Evolutionary conservation across 2,888 invertebrate species (phyloP), one percentile per base, ranked within the genome.

Genomic region (Meandrusa payeni): DNA sequence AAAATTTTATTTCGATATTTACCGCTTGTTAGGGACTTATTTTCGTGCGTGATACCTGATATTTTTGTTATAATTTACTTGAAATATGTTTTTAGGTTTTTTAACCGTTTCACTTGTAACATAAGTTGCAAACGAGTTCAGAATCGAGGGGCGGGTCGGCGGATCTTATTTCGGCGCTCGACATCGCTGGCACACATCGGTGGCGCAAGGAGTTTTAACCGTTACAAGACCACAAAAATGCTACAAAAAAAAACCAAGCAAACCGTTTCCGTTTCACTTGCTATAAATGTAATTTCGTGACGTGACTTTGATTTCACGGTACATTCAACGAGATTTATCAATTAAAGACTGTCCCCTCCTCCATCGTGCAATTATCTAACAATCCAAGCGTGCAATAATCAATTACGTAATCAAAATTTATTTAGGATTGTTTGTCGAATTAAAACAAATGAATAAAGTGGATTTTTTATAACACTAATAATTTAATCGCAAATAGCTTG

Each of bases 211-310:
- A 71, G 68, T 61, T 59, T 56, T 64, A 69, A 82, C 82, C 80
- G 83, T 83, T 82, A 77, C 59, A 61, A 63, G 64, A 74, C 69
- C 70, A 77, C 77, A 74, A 76, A 74, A 79, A 75, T 76, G 67
- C 65, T 69, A 70, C 75, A 73, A 77, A 79, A 76, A 81, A 80
- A 55, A n/a, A n/a, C n/a, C 62, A 62, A 61, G 57, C 64, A 71
- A 76, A 75, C 77, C 77, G 77, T 81, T 79, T 78, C 75, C 79
- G 72, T 80, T 79, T 79, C 71, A 80, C 75, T 79, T 73, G 73
- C 70, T 69, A 71, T 75, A 50, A 80, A 74, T 69, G 69, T 73
- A 66, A 72, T 74, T 72, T 74, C 62, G 64, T 74, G 70, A 76
- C 76, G 73, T 76, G 73, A 76, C 71, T 74, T 71, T 66, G 68